These are phyloP conservation scores for Xenopus borealis DNA, from an alignment of 2,113 vertebrate species.

Conservation along the genomic window DNA sequence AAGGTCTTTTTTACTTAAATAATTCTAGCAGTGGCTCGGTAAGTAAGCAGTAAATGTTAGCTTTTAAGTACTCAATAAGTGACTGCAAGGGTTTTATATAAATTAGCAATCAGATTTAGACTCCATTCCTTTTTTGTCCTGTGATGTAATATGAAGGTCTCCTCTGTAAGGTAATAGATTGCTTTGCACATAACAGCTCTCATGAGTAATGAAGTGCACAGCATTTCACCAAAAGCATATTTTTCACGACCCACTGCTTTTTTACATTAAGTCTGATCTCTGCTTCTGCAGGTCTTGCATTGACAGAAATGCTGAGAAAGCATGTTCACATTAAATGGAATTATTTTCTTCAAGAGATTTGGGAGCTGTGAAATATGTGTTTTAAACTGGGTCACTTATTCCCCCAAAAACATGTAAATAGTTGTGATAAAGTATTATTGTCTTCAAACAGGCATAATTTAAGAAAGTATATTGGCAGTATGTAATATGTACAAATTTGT, in stretches of 20 bases:
- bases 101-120: not conserved
- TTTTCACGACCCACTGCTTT: slow-evolving; percentile 28
- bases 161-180: not conserved
- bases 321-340: slow-evolving; percentile 28
- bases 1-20: no score
- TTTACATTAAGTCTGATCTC: slow-evolving; percentile 24
- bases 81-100: no score
- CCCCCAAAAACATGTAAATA: not conserved
- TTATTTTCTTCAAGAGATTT: slow-evolving; percentile 19
- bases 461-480: no score
- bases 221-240: slow-evolving; percentile 25
- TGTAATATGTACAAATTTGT: no score
- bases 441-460: no score
- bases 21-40: no score
- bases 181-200: not conserved
- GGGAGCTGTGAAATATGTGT: slow-evolving; percentile 17
- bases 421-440: not conserved
- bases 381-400: slow-evolving; percentile 34
- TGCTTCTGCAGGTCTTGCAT: slow-evolving; percentile 28
- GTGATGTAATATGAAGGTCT: slow-evolving; percentile 14
- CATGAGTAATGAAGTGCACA: slow-evolving; percentile 7
- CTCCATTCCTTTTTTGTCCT: not conserved
- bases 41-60: no score
- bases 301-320: slow-evolving; percentile 34
- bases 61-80: no score